phyloP scores from a whole-genome alignment of 1,140 invertebrate genomes.

The Parapsyche elsis region DNA sequence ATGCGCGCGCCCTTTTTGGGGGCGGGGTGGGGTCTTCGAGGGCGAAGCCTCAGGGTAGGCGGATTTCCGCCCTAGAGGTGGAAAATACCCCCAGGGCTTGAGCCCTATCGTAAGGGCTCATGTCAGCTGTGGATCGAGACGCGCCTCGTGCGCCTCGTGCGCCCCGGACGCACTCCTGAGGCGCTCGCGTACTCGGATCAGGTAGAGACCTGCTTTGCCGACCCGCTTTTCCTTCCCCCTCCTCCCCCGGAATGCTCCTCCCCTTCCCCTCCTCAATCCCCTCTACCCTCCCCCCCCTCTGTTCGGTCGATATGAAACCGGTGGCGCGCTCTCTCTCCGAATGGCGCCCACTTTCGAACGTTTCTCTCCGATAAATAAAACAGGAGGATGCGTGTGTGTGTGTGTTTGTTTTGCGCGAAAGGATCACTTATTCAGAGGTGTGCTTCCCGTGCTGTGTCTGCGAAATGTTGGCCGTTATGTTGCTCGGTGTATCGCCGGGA shows the following conservation, averaged over 20 bases:
- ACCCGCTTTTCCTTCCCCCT: too few species aligned
- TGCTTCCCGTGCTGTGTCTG: not conserved
- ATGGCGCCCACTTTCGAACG: not conserved
- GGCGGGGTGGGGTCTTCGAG: not conserved
- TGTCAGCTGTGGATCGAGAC: conserved; percentile 19
- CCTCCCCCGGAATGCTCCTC: too few species aligned
- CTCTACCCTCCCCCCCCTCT: conserved; percentile 38
- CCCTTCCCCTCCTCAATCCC: too few species aligned
- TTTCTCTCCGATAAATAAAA: not conserved
- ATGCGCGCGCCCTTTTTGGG: not conserved
- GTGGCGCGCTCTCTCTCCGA: not conserved
- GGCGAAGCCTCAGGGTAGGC: not conserved
- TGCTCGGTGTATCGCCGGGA: too few species aligned
- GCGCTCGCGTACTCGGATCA: not conserved
- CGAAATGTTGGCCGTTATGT: too few species aligned
- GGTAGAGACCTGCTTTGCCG: conserved; percentile 31
- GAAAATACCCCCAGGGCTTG: not conserved
- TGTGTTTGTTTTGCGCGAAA: not conserved
- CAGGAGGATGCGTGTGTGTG: not conserved
- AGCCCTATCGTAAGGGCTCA: not conserved
- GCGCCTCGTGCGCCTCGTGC: not conserved
- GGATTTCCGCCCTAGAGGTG: not conserved
- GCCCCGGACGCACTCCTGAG: not conserved
- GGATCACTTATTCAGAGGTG: not conserved
- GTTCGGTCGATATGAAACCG: conserved; percentile 47